Evolutionary conservation across 92 coral and sea anemone genomes (phyloP).

Genomic region (Parazoanthus atlanticus): DNA sequence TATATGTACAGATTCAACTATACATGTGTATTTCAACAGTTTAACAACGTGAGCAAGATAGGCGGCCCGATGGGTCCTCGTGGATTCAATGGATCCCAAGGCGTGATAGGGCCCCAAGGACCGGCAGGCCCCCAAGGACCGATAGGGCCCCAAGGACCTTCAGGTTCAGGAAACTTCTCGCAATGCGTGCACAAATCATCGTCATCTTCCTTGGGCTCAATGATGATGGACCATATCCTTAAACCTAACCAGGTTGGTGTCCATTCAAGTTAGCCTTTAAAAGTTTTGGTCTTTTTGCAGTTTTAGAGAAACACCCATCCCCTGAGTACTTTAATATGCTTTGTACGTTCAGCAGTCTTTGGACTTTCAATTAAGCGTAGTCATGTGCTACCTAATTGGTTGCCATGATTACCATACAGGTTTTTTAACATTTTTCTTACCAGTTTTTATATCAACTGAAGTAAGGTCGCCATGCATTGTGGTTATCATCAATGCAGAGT

Average conservation of each 20-base stretch:
- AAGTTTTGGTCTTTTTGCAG: too few relatives aligned
- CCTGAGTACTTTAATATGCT: too few relatives aligned
- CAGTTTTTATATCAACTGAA: too few relatives aligned
- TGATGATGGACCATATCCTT: neutral
- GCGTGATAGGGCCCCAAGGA: neutral
- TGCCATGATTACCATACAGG: too few relatives aligned
- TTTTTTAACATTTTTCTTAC: too few relatives aligned
- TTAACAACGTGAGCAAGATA: neutral
- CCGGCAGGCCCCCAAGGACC: neutral
- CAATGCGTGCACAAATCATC: neutral
- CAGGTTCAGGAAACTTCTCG: neutral
- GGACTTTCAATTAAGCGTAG: too few relatives aligned
- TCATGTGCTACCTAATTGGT: too few relatives aligned
- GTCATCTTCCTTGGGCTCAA: neutral
- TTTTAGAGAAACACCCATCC: too few relatives aligned
- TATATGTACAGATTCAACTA: neutral
- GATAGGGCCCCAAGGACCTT: neutral
- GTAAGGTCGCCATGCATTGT: too few relatives aligned
- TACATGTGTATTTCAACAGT: neutral
- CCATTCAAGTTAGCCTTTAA: too few relatives aligned
- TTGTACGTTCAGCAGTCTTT: too few relatives aligned
- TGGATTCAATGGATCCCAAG: neutral
- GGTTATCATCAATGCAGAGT: too few relatives aligned
- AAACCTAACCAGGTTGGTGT: neutral
- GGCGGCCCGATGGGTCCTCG: neutral